Percentiles rank a stretch among this genome's conserved stretches.
Conservation (phyloP, 2,797 vertebrate species). For the Parauchenoglanis punctatus region DNA sequence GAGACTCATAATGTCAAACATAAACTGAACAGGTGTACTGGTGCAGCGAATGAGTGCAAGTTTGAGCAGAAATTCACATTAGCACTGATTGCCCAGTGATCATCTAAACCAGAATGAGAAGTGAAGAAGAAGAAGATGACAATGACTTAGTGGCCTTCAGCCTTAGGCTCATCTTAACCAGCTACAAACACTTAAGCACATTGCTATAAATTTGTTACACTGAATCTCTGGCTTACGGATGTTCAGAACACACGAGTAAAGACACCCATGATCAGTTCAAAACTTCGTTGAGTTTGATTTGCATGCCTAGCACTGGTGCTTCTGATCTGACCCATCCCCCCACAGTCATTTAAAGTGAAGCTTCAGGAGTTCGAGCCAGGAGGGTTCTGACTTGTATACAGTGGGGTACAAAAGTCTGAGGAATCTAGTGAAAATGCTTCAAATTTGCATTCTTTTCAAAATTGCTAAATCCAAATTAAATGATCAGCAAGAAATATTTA, state of each 20-base stretch:
- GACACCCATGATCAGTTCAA: neutral
- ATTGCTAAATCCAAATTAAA: neutral
- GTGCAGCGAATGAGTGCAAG: conserved; percentile 49
- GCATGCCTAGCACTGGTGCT: neutral
- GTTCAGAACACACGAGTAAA: neutral
- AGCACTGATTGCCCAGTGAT: conserved; percentile 69
- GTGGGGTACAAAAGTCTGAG: neutral
- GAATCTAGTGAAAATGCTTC: neutral
- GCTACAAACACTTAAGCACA: neutral
- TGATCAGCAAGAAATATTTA: neutral
- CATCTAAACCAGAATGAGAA: conserved; percentile 1
- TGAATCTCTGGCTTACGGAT: neutral
- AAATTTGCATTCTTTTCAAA: neutral
- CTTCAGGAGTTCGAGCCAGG: neutral
- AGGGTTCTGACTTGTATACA: too few species aligned
- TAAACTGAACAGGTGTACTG: conserved; percentile 42
- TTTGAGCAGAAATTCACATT: neutral
- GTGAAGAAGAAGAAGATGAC: neutral
- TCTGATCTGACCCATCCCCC: neutral
- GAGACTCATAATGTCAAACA: conserved; percentile 55
- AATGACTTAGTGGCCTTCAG: neutral
- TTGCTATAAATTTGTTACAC: neutral
- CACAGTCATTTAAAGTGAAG: neutral
- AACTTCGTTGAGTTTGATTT: neutral
- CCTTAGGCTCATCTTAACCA: conserved; percentile 6